phyloP scores from a whole-genome alignment of 2,113 vertebrate species.

The Asarcornis scutulata region DNA sequence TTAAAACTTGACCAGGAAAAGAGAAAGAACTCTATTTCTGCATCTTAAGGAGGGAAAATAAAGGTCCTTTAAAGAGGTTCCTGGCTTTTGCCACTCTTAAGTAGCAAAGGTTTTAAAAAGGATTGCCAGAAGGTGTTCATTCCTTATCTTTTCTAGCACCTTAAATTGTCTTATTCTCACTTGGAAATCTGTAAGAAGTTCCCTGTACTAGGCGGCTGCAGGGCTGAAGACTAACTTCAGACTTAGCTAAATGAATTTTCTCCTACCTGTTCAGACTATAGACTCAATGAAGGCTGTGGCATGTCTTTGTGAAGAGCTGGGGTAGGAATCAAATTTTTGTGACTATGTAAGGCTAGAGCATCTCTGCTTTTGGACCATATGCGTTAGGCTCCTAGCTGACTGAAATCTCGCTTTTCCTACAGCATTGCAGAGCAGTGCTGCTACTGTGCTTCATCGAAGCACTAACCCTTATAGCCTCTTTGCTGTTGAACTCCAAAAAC shows the following conservation, averaged over 20 bases:
- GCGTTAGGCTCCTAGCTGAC: not conserved
- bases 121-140: not conserved
- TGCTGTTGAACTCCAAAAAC: not conserved
- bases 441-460: not conserved
- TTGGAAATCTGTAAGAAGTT: not conserved
- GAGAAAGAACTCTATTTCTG: not conserved
- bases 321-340: not conserved
- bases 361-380: not conserved
- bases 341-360: not conserved
- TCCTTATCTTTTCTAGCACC: not conserved
- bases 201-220: not conserved
- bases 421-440: not conserved
- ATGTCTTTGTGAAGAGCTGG: not conserved
- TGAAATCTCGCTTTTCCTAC: not conserved
- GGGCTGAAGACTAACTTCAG: not conserved
- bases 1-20: not conserved
- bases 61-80: not conserved
- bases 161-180: not conserved
- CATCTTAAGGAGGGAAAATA: not conserved
- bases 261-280: not conserved
- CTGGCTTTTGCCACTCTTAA: not conserved
- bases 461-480: not conserved
- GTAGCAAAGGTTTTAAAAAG: not conserved
- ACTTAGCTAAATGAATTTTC: not conserved
- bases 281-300: not conserved